Conservation (phyloP, 2,797 vertebrate species). For the Hippopotamyrus pictus region DNA sequence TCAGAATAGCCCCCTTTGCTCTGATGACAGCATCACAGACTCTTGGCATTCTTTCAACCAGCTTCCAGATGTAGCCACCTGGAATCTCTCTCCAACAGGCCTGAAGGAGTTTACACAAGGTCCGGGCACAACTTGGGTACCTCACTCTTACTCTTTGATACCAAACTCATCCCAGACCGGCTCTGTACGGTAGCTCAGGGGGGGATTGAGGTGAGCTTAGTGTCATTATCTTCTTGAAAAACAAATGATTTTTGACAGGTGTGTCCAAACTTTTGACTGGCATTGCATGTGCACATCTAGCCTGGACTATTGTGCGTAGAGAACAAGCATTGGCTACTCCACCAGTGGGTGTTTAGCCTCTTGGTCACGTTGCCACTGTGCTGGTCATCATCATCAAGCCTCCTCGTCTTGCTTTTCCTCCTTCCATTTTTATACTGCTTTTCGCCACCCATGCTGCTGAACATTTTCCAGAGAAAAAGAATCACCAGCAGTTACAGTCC, state of each 20-base stretch:
- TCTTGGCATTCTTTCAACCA: background rate
- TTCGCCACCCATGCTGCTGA: conserved; percentile 47
- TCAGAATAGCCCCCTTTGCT: background rate
- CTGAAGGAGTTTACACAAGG: background rate
- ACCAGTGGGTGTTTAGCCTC: conserved; percentile 37
- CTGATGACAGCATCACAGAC: background rate
- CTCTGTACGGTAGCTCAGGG: background rate
- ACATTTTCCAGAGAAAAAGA: background rate
- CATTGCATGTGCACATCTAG: background rate
- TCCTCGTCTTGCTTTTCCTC: conserved; percentile 25
- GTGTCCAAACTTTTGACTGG: background rate
- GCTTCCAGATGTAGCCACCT: background rate
- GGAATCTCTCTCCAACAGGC: background rate
- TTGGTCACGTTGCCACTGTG: conserved; percentile 27
- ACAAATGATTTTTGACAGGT: background rate
- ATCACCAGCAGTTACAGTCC: background rate
- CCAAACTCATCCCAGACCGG: background rate
- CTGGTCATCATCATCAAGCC: conserved; percentile 22
- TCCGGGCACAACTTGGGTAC: background rate
- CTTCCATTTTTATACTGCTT: conserved; percentile 36
- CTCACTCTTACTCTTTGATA: background rate
- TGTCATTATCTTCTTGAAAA: background rate
- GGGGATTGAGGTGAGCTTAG: background rate
- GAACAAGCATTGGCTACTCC: background rate
- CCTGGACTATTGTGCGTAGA: background rate